These are phyloP conservation scores for Temnopleurus reevesii DNA, from an alignment of 53 echinoderm and acorn worm species.

Conservation along the genomic window DNA sequence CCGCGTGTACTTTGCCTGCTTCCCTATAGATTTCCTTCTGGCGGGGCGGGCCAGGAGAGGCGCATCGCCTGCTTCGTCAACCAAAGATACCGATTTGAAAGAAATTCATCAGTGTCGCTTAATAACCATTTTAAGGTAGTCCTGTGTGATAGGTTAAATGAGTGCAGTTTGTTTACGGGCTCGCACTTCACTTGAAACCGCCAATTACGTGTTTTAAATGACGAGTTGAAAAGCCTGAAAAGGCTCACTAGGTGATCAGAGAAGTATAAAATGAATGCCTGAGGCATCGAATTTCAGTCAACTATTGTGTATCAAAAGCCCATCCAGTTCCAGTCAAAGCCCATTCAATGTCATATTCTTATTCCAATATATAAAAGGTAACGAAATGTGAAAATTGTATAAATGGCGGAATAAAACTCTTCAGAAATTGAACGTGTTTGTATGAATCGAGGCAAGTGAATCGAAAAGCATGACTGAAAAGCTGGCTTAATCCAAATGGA, in stretches of 20 bases:
- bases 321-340: conserved; percentile 23
- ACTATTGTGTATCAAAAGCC: conserved; percentile 18
- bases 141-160: conserved; percentile 55
- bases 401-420: conserved; percentile 51
- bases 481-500: conserved; percentile 28
- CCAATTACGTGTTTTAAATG: conserved; percentile 53
- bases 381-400: conserved; percentile 58
- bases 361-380: conserved; percentile 40
- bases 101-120: conserved; percentile 60
- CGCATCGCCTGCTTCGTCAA: conserved; percentile 42
- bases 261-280: conserved; percentile 59
- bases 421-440: conserved; percentile 43
- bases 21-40: conserved; percentile 1
- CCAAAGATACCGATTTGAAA: conserved; percentile 60
- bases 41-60: neutral
- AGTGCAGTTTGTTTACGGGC: conserved; percentile 58
- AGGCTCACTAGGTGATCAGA: conserved; percentile 45
- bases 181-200: conserved; percentile 58
- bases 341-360: conserved; percentile 49
- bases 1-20: neutral
- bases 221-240: conserved; percentile 15
- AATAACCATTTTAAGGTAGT: conserved; percentile 46
- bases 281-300: conserved; percentile 15
- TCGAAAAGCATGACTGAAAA: conserved; percentile 2
- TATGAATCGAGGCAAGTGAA: conserved; percentile 48